Evolutionary conservation across 2,113 vertebrate genomes (phyloP), one percentile per base, ranked within the genome.

Genomic region (Symphodus melops): DNA sequence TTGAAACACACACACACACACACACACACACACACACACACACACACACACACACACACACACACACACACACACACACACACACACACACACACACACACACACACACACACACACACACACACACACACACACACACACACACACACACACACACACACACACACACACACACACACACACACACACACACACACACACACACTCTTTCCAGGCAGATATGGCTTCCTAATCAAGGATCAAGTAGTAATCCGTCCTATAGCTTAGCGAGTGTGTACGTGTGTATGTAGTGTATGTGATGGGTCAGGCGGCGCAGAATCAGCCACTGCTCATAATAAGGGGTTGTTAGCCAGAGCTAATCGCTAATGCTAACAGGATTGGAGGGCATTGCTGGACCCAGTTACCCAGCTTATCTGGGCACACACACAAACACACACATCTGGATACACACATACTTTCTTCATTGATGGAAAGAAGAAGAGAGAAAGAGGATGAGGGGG

Each of bases 361-460:
- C 87, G 61, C 86, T 86, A 92, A 88, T 85, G 84, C 83, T 89
- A 91, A 92, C 91, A 91, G 86, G 87, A 92, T 91, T 92, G 86
- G 75, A 82, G 63, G 69, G 83, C 82, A 86, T 44, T 68, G 85
- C 84, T 7, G 72, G 84, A 85, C 81, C 79, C 74, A 86, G 86
- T 87, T 81, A 80, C 86, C 56, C 72, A 65, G 87, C 87, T 91
- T 88, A 88, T 90, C 89, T 86, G 61, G 19, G 48, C 67, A 72
- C 37, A 66, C 55, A 37, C 23, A 65, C 23, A 57, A 46, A 33
- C 23, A 74, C 25, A 56, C n/a, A 5, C 75, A 33, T 33, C 28
- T 33, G 28, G 28, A 33, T 33, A 33, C 28, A 33, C 28, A 79
- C 72, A 80, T 51, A 59, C 55, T 60, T 68, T 44, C 53, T 84